Evolutionary conservation across 2,113 vertebrate genomes (phyloP), one percentile per base, ranked within the genome.

Genomic region (Cheilinus undulatus): DNA sequence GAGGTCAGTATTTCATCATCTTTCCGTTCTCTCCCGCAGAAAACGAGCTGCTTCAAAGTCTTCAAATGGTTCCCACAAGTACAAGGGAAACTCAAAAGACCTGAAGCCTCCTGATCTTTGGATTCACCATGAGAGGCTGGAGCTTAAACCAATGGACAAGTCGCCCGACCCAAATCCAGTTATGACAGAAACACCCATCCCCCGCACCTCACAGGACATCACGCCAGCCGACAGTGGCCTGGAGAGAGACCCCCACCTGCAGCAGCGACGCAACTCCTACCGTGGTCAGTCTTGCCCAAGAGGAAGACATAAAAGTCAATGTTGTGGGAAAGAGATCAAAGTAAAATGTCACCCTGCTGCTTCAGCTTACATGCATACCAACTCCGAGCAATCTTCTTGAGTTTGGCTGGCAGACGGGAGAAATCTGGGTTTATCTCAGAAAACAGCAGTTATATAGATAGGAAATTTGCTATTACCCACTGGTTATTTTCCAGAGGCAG

Each of bases 21-120:
- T 28, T 23, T 22, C 0, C 20, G 11, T 49, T 19, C 2, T 56
- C 23, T 69, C 54, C 52, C 23, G 46, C 65, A 99, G 98, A 87
- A 99, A 99, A 81, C 94, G 97, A 26, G 97, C 97, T 0, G 97
- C 97, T 40, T 97, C 96, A 67, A 99, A 99, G 80, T 96, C 97
- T 0, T 93, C 96, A 48, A 99, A 99, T 0, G 96, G 98, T 51
- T 97, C 97, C 66, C 97, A 99, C 90, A 99, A 99, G 81, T 99
- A 98, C 93, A 99, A 99, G 82, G 96, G 96, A 0, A 99, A 97
- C 91, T 95, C 97, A 83, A 99, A 99, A 87, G 98, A 99, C 59
- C 95, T 99, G 64, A 99, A 99, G 38, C 98, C 98, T 0, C 97
- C 98, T 0, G 97, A 99, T 78, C 96, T 99, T 11, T 99, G 98